A percentile compares a stretch with the other conserved stretches of the same genome.
These are phyloP conservation scores for Thyatira batis DNA, from an alignment of 2,888 invertebrate genomes.

Conservation along the genomic window DNA sequence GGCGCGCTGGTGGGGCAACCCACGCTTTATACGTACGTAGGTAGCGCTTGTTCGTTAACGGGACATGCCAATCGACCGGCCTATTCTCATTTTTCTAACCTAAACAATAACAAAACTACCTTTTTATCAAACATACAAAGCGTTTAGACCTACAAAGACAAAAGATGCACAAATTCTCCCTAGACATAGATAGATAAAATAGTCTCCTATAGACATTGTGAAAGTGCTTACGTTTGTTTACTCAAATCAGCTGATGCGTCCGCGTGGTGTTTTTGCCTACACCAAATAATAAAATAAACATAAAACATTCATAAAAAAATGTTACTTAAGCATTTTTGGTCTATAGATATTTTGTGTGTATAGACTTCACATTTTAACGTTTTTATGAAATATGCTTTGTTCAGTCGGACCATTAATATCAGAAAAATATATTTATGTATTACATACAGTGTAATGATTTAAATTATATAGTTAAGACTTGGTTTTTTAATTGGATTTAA, in stretches of 20 bases:
- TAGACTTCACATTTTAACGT: too few relatives aligned
- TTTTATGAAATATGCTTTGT: too few relatives aligned
- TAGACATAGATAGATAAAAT: neutral
- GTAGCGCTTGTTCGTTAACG: constrained; percentile 78
- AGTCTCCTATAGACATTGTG: constrained; percentile 24
- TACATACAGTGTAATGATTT: too few relatives aligned
- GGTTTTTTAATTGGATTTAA: neutral
- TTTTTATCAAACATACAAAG: constrained; percentile 45
- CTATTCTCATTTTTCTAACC: constrained; percentile 79
- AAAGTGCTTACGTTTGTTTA: constrained; percentile 61
- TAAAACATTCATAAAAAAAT: neutral
- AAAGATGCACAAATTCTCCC: constrained; percentile 4
- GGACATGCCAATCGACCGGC: constrained; percentile 78
- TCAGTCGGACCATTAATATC: too few relatives aligned
- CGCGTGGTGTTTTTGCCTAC: constrained; percentile 40
- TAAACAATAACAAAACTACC: constrained; percentile 71
- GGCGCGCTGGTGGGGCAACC: constrained; percentile 77
- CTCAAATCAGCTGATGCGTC: constrained; percentile 68
- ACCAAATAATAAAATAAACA: constrained; percentile 12
- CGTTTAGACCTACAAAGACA: constrained; percentile 13
- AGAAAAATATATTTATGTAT: too few relatives aligned
- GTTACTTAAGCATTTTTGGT: neutral
- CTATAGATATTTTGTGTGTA: too few relatives aligned
- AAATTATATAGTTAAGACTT: too few relatives aligned
- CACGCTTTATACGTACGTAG: constrained; percentile 78